Base-by-base conservation (phyloP, 2,113 vertebrate species). In the Delphinus delphis region DNA sequence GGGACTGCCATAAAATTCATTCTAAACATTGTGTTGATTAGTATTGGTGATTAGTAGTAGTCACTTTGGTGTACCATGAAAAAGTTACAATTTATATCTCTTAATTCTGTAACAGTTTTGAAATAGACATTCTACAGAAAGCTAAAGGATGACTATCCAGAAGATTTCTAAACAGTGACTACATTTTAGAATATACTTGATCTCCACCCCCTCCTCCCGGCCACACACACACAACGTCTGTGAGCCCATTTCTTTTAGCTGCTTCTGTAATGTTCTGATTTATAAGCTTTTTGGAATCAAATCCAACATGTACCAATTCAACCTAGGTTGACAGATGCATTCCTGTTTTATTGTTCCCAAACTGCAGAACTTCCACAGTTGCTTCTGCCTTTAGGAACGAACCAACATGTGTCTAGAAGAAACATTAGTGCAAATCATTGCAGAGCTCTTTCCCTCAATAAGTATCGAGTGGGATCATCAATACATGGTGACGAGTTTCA, bases 391-490 rank as follows among this genome's bases (percentile, higher is more conserved):
- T 82, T 93, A 77, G 80, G 65, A 88, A 50, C 21, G 44, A 94
- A 44, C 2, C 28, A 92, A 53, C 41, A 26, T 0, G 0, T 41
- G 44, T 85, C 44, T 85, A 74, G n/a, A 92, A 88, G 88, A 95
- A 47, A 87, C 60, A 76, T 67, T 2, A 88, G 67, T 63, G 62
- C 21, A 84, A 50, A 94, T 0, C 18, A 60, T 84, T 47, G 77
- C 82, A 95, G 88, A 79, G 62, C 94, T 94, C 87, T n/a, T 3
- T 93, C 92, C 88, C 83, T 98, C 95, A 82, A n/a, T 97, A 60
- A 73, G 13, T 81, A 77, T 91, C 25, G 55, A 98, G 68, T 17
- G 63, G 50, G 33, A 2, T 73, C 60, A 74, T 95, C 77, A 36
- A 60, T 74, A 85, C 4, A 62, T 36, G 68, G 77, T 95, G 96